Conservation (phyloP, 2,797 vertebrate genomes). For the Vireo griseus region DNA sequence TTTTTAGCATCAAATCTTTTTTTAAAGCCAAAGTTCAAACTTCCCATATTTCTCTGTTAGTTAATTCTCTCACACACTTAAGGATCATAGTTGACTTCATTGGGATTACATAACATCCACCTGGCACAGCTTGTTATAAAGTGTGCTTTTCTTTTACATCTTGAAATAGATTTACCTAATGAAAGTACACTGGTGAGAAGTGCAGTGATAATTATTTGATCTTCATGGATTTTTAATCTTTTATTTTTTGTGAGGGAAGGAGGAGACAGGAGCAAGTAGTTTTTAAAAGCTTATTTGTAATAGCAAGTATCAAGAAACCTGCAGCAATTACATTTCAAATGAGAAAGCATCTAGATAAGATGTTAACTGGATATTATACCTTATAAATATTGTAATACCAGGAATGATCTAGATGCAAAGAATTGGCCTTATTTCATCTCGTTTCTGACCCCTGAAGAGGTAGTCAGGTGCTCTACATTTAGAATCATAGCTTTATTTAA, state of each 20-base stretch:
- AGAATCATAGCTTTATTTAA: not conserved
- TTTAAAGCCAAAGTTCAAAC: not conserved
- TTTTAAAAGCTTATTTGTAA: not conserved
- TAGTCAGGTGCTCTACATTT: not conserved
- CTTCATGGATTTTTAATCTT: not conserved
- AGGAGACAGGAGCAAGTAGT: not conserved
- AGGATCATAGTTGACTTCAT: not conserved
- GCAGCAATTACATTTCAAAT: not conserved
- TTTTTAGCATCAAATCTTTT: not conserved
- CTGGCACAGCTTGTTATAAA: not conserved
- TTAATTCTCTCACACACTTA: not conserved
- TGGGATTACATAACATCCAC: not conserved
- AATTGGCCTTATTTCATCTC: not conserved
- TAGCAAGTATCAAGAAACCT: not conserved
- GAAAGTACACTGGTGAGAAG: not conserved
- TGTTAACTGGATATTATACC: not conserved
- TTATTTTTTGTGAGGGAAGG: rapidly evolving
- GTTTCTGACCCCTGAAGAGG: not conserved
- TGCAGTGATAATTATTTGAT: not conserved
- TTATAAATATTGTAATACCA: rapidly evolving
- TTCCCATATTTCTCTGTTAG: not conserved
- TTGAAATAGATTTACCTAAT: not conserved
- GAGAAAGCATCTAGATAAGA: not conserved
- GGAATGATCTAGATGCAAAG: not conserved
- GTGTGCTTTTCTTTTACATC: not conserved